Evolutionary conservation across 2,888 invertebrate genomes (phyloP).

Genomic region (Lomographa bimaculata): DNA sequence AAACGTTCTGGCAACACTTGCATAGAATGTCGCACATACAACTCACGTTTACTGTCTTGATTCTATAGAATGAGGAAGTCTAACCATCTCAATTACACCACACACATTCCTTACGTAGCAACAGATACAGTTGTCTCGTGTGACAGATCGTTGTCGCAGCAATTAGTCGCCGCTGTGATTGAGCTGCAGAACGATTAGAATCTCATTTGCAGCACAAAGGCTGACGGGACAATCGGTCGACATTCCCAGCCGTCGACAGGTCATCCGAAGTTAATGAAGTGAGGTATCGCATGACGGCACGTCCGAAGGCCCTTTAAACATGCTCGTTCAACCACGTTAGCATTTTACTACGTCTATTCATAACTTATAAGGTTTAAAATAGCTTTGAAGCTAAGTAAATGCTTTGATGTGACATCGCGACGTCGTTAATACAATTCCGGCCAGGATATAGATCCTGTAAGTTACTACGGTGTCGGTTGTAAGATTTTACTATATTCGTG

Average conservation of each 20-base stretch:
- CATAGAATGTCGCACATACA: too few species aligned
- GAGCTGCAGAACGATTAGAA: slow-evolving; percentile 37
- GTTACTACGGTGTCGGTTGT: too few species aligned
- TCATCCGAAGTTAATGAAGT: slow-evolving; percentile 32
- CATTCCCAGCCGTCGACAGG: slow-evolving; percentile 32
- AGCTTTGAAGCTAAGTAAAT: slow-evolving; percentile 7
- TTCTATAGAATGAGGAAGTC: neutral
- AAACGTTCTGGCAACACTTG: too few species aligned
- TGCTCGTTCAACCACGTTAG: slow-evolving; percentile 15
- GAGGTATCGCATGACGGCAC: slow-evolving; percentile 22
- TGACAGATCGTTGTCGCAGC: slow-evolving; percentile 32
- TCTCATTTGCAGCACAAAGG: slow-evolving; percentile 41
- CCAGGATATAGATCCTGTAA: slow-evolving; percentile 16
- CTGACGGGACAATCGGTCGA: slow-evolving; percentile 25
- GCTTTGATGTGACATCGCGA: slow-evolving; percentile 19
- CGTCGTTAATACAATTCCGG: slow-evolving; percentile 14
- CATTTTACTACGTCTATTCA: slow-evolving; percentile 21
- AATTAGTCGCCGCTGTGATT: slow-evolving; percentile 34
- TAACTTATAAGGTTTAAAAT: slow-evolving; percentile 9
- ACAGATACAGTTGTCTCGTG: slow-evolving; percentile 17
- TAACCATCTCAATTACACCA: slow-evolving; percentile 2
- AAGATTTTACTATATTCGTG: too few species aligned
- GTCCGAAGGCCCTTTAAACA: slow-evolving; percentile 15
- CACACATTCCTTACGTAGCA: slow-evolving; percentile 9
- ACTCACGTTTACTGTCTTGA: too few species aligned